Percentiles rank a stretch among this genome's conserved stretches.
Evolutionary conservation across 2,797 vertebrate species (phyloP).

Genomic region (Enteromius mattozi): DNA sequence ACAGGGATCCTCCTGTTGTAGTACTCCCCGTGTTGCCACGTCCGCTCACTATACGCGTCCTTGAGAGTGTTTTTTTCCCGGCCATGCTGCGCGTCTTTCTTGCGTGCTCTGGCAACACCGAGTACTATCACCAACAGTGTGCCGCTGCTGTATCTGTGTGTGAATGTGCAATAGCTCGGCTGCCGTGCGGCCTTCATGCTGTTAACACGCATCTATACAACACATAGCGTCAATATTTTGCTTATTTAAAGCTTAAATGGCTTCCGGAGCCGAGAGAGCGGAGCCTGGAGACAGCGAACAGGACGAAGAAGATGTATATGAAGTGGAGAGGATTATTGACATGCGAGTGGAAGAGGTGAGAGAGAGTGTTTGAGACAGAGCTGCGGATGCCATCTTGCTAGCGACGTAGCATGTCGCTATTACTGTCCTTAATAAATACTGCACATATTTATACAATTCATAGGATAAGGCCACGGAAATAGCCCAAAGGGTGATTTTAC

Average conservation of each 20-base stretch:
- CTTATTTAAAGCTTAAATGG: slow-evolving; percentile 60
- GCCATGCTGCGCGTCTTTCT: neutral
- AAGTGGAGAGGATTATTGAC: slow-evolving; percentile 96
- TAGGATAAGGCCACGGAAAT: neutral
- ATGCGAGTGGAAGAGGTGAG: slow-evolving; percentile 89
- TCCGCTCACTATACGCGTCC: neutral
- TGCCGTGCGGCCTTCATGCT: slow-evolving; percentile 10
- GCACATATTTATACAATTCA: neutral
- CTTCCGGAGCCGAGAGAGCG: slow-evolving; percentile 64
- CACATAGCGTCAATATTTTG: neutral
- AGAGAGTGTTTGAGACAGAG: slow-evolving; percentile 9
- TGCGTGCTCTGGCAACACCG: slow-evolving; percentile 1
- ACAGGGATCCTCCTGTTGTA: neutral
- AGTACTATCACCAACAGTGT: neutral
- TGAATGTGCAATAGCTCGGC: neutral
- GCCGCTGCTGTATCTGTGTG: neutral
- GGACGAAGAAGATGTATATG: slow-evolving; percentile 89
- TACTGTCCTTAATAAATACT: slow-evolving; percentile 5
- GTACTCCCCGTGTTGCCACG: slow-evolving; percentile 19
- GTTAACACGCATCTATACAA: neutral
- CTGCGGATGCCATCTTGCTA: slow-evolving; percentile 65
- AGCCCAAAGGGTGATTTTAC: neutral
- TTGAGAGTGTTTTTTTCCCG: neutral
- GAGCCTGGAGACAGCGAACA: slow-evolving; percentile 84
- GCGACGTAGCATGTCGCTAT: slow-evolving; percentile 41